Conservation (phyloP, 2,888 invertebrate genomes). For the Apamea crenata region DNA sequence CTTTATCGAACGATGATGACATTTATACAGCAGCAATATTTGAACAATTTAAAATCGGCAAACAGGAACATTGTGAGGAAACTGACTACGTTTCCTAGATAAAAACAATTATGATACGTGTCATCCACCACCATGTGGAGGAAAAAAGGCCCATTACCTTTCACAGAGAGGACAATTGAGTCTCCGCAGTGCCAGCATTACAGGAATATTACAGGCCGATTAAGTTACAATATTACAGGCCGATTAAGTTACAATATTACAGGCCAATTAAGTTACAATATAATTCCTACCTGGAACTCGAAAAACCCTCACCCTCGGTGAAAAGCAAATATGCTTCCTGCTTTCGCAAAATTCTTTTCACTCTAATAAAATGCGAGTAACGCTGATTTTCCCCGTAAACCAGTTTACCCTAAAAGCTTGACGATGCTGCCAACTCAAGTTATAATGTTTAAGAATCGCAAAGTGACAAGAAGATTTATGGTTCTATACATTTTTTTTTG, state of each 20-base stretch:
- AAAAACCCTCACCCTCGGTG: not conserved
- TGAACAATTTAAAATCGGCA: not conserved
- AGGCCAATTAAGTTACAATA: not conserved
- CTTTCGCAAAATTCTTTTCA: not conserved
- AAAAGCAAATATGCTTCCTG: not conserved
- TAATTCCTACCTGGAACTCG: not conserved
- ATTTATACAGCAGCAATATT: not conserved
- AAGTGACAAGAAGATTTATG: constrained; percentile 63
- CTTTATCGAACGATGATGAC: not conserved
- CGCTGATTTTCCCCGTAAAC: not conserved
- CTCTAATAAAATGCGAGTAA: constrained; percentile 5
- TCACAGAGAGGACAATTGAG: not conserved
- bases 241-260: not conserved
- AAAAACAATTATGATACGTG: not conserved
- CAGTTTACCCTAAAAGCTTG: constrained; percentile 2
- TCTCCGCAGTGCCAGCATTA: not conserved
- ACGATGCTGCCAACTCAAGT: constrained; percentile 24
- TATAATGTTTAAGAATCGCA: constrained; percentile 46
- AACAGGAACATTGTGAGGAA: not conserved
- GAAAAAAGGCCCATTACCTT: not conserved
- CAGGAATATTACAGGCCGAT: not conserved
- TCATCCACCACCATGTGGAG: not conserved
- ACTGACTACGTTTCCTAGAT: not conserved
- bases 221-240: not conserved
- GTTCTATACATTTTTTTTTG: constrained; percentile 48